phyloP scores from a whole-genome alignment of 2,797 vertebrate species.

The Halcyon smyrnensis region DNA sequence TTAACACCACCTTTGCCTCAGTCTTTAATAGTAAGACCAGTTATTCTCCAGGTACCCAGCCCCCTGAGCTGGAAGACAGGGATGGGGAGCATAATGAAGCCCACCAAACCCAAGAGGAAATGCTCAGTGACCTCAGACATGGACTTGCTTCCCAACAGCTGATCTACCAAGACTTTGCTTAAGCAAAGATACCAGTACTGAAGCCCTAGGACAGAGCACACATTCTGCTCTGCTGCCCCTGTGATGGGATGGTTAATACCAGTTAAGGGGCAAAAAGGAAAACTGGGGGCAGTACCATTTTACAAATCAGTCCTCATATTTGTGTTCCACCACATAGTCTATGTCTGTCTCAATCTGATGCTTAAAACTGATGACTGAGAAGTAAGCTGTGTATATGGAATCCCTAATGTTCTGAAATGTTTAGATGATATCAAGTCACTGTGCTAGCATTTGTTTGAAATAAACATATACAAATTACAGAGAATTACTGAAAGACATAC shows the following conservation, averaged over 20 bases:
- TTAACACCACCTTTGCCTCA: neutral
- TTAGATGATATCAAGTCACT: neutral
- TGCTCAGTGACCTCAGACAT: neutral
- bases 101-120: neutral
- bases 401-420: neutral
- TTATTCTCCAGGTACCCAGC: neutral
- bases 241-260: neutral
- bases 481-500: neutral
- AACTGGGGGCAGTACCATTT: neutral
- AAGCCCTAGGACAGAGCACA: neutral
- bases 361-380: neutral
- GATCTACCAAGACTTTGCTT: neutral
- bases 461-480: conserved; percentile 3
- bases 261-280: neutral
- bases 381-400: neutral
- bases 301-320: neutral
- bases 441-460: conserved; percentile 17
- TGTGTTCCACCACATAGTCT: neutral
- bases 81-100: neutral
- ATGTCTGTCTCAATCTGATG: neutral
- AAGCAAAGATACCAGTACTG: neutral
- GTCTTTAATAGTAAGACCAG: neutral
- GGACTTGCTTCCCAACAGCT: neutral
- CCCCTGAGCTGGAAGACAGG: neutral
- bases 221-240: neutral